Percentiles rank a stretch among this genome's conserved stretches.
These are phyloP conservation scores for Erebia ligea DNA, from an alignment of 2,888 invertebrate genomes.

Conservation along the genomic window DNA sequence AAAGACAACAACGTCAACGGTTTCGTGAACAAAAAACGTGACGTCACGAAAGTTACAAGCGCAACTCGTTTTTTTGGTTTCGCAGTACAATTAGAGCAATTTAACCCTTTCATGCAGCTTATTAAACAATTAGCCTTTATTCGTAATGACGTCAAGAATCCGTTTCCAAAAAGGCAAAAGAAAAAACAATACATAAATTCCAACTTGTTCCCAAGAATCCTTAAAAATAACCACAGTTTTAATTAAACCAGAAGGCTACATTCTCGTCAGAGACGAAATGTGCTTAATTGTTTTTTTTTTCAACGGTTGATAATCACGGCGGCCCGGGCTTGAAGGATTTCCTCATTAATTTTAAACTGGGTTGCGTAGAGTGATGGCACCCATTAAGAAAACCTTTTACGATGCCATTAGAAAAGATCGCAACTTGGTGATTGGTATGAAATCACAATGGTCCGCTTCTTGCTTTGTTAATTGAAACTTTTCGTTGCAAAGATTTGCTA, in stretches of 20 bases:
- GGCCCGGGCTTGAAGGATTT: conserved; percentile 54
- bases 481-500: not conserved
- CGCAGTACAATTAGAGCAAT: too few species aligned
- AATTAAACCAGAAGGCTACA: conserved; percentile 65
- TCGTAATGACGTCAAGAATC: not conserved
- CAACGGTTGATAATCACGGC: conserved; percentile 57
- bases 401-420: conserved; percentile 45
- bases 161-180: not conserved
- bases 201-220: conserved; percentile 26
- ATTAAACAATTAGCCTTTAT: not conserved
- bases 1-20: too few species aligned
- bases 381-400: conserved; percentile 45
- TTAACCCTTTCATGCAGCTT: not conserved
- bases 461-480: conserved; percentile 3
- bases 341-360: conserved; percentile 57
- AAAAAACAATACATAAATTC: conserved; percentile 12
- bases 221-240: conserved; percentile 53
- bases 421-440: conserved; percentile 15
- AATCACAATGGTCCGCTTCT: conserved; percentile 13
- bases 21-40: too few species aligned
- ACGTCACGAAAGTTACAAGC: too few species aligned
- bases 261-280: conserved; percentile 50
- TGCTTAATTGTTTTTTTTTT: conserved; percentile 58
- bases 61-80: too few species aligned
- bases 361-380: conserved; percentile 49